Percentiles rank a stretch among this genome's conserved stretches.
Conservation (phyloP, 2,888 invertebrate genomes). For the Drosophila anomalata region DNA sequence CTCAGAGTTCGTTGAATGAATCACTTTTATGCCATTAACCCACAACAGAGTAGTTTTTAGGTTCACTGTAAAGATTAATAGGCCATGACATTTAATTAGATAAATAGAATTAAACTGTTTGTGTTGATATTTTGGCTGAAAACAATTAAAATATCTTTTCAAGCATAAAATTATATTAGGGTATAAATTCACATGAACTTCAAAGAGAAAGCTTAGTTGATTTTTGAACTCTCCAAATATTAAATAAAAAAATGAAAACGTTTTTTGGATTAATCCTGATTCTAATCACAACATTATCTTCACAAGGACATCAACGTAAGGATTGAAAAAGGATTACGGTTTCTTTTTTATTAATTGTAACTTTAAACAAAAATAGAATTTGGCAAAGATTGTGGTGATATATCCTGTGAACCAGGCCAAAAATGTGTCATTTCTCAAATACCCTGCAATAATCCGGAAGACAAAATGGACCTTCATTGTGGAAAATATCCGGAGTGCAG, state of each 20-base stretch:
- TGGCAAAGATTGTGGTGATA: conserved; percentile 53
- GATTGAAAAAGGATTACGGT: neutral
- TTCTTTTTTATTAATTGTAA: neutral
- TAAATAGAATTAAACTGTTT: neutral
- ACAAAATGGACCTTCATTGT: conserved; percentile 45
- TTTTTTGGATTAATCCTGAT: conserved; percentile 10
- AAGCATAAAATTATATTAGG: conserved; percentile 1
- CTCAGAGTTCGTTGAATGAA: conserved; percentile 1
- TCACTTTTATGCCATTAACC: neutral
- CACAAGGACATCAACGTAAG: conserved; percentile 49
- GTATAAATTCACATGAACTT: neutral
- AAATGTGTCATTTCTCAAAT: conserved; percentile 39
- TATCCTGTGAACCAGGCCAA: conserved; percentile 42
- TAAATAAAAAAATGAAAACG: conserved; percentile 8
- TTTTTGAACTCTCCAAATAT: conserved; percentile 31
- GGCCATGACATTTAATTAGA: conserved; percentile 33
- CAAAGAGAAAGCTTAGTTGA: neutral
- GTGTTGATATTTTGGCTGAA: neutral
- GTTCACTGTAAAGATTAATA: conserved; percentile 34
- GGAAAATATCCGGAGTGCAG: conserved; percentile 56
- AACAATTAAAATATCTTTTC: conserved; percentile 36
- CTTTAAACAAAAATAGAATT: conserved; percentile 39
- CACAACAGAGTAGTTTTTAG: neutral
- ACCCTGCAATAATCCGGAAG: conserved; percentile 45
- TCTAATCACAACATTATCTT: neutral